Evolutionary conservation across 2,888 invertebrate species (phyloP).

Genomic region (Habrosyne pyritoides): DNA sequence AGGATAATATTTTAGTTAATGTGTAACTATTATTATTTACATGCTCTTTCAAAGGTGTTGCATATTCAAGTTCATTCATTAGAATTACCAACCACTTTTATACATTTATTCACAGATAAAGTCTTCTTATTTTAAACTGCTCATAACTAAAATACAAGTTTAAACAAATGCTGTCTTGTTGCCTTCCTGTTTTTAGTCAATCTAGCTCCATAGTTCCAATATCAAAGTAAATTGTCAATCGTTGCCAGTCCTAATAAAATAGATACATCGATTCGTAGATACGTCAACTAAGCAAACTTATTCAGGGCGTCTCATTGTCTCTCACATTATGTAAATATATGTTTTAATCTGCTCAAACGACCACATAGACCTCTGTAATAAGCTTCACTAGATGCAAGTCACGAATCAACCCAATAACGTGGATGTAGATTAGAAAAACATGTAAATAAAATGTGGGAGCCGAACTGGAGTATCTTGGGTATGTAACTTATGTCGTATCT

Average conservation of each 20-base stretch:
- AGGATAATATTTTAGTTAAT: constrained; percentile 23
- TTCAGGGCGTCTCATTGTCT: constrained; percentile 65
- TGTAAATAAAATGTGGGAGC: constrained; percentile 59
- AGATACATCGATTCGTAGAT: constrained; percentile 20
- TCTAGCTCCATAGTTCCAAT: background rate
- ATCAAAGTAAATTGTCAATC: background rate
- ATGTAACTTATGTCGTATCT: constrained; percentile 31
- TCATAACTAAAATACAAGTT: no score
- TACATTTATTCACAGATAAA: no score
- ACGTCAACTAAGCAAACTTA: constrained; percentile 39
- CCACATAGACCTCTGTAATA: constrained; percentile 46
- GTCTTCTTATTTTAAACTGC: no score
- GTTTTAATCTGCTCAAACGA: constrained; percentile 60
- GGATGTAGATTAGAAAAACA: constrained; percentile 70
- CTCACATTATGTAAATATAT: constrained; percentile 62
- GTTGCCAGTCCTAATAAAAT: background rate
- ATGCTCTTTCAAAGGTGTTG: background rate
- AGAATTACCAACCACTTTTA: no score
- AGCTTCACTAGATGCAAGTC: constrained; percentile 67
- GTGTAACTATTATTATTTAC: constrained; percentile 16
- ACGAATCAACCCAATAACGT: constrained; percentile 67
- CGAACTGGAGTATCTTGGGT: constrained; percentile 31
- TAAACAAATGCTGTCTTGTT: no score
- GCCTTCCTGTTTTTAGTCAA: no score
- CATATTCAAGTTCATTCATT: no score